A percentile compares a stretch with the other conserved stretches of the same genome.
Conservation (phyloP, 2,797 vertebrate species). For the Tapirus indicus region DNA sequence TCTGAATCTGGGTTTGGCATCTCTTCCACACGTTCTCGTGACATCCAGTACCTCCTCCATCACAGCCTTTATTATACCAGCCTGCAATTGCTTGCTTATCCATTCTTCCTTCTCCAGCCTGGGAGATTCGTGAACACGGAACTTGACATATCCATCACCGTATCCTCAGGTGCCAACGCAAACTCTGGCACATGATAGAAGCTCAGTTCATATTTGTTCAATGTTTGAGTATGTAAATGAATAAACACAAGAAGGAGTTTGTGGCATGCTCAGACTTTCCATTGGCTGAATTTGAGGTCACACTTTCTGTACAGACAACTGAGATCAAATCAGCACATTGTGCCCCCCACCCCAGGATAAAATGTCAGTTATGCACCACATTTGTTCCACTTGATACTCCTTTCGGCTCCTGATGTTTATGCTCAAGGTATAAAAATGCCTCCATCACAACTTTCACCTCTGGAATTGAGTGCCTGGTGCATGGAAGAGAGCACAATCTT, state of each 20-base stretch:
- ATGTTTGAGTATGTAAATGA: neutral
- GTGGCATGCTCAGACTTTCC: neutral
- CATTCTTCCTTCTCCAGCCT: neutral
- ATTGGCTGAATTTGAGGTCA: neutral
- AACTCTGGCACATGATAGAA: neutral
- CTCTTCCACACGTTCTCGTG: neutral
- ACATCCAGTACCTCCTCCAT: neutral
- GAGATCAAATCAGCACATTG: neutral
- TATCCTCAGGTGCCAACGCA: neutral
- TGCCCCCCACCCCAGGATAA: neutral
- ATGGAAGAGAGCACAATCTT: slow-evolving; percentile 16
- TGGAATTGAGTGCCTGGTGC: slow-evolving; percentile 41
- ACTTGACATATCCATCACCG: neutral
- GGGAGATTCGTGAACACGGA: neutral
- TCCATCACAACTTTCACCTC: slow-evolving; percentile 28
- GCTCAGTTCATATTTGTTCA: neutral
- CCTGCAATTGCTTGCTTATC: neutral
- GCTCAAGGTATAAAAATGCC: slow-evolving; percentile 58
- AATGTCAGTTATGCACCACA: neutral
- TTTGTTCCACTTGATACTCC: neutral
- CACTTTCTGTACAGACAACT: neutral
- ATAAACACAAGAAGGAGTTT: neutral
- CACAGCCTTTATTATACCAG: no score
- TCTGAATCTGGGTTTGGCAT: neutral
- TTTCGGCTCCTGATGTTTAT: slow-evolving; percentile 35